Conservation (phyloP, 2,113 vertebrate species). For the Oreotragus oreotragus region DNA sequence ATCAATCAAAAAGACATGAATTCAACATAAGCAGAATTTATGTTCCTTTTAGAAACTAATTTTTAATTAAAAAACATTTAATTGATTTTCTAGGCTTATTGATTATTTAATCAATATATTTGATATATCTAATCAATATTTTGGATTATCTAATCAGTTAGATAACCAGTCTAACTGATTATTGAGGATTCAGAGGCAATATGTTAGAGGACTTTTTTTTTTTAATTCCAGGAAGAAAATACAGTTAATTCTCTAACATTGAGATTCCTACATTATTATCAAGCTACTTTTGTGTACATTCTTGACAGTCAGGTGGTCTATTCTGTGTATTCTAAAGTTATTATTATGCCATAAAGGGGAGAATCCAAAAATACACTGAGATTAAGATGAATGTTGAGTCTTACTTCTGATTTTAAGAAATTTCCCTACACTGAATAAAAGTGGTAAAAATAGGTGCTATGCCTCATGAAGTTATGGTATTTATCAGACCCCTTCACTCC, state of each 20-base stretch:
- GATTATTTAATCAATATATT: not conserved
- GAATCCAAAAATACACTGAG: not conserved
- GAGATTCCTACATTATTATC: not conserved
- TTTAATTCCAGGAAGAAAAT: not conserved
- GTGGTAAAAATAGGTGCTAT: not conserved
- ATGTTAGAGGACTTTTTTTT: not conserved
- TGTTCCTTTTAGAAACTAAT: not conserved
- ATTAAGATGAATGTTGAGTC: not conserved
- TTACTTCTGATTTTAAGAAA: not conserved
- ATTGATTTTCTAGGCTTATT: not conserved
- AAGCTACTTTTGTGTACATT: not conserved
- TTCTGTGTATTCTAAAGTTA: not conserved
- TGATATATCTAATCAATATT: not conserved
- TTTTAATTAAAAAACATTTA: not conserved
- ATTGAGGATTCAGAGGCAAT: not conserved
- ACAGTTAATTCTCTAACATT: not conserved
- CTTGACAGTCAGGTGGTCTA: not conserved
- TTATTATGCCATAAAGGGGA: not conserved
- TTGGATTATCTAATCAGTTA: not conserved
- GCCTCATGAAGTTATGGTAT: not conserved
- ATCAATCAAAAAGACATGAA: not conserved
- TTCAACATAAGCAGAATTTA: not conserved
- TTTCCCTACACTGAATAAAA: not conserved
- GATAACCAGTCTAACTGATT: not conserved
- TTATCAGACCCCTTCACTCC: not conserved